phyloP scores from a whole-genome alignment of 2,113 vertebrate genomes.

The Paratilapia polleni region DNA sequence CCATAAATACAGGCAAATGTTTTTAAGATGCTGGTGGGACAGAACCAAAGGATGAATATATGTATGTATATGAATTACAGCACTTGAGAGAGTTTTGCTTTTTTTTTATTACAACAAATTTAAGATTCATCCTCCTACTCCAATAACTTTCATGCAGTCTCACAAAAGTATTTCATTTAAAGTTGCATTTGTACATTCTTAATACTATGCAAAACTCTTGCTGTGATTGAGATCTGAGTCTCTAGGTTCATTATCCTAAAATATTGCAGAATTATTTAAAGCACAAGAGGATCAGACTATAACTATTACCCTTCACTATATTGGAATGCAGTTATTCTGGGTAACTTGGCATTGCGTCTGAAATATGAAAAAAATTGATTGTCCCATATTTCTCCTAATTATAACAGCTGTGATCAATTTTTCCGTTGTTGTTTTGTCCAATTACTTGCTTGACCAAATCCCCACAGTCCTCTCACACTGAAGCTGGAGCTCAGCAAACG shows the following conservation, averaged over 20 bases:
- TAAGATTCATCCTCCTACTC: neutral
- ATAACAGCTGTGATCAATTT: slow-evolving; percentile 72
- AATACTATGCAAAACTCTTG: neutral
- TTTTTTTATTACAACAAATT: neutral
- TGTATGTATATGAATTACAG: neutral
- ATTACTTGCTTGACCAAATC: slow-evolving; percentile 75
- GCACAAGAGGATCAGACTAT: neutral
- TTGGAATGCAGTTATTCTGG: slow-evolving; percentile 5
- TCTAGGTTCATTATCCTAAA: slow-evolving; percentile 30
- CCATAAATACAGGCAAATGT: neutral
- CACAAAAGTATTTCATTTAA: neutral
- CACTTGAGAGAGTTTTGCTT: neutral
- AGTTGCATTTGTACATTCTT: neutral
- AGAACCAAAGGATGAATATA: neutral
- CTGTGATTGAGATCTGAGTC: neutral
- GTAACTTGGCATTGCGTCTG: slow-evolving; percentile 1
- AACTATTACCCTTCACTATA: slow-evolving; percentile 23
- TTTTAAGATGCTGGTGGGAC: neutral
- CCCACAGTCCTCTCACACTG: slow-evolving; percentile 53
- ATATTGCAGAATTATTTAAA: slow-evolving; percentile 11
- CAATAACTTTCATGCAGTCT: neutral
- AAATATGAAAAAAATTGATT: slow-evolving; percentile 54
- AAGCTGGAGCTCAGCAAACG: slow-evolving; percentile 51
- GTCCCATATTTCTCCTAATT: slow-evolving; percentile 72
- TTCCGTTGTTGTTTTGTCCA: slow-evolving; percentile 60